Conservation (phyloP, 2,797 vertebrate genomes). For the Clarias pachynema region DNA sequence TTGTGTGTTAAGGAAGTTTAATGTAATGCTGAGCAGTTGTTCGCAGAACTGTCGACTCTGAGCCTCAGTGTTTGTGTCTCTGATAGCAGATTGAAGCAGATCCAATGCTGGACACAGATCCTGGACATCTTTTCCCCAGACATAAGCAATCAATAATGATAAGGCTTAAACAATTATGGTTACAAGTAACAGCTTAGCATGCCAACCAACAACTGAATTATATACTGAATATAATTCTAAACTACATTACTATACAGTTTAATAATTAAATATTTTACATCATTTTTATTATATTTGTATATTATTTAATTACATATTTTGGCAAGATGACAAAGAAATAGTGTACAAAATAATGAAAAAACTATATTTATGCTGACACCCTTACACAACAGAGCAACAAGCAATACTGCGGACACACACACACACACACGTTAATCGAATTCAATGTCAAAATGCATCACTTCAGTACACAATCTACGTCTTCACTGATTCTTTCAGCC, state of each 20-base stretch:
- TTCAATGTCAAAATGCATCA: background rate
- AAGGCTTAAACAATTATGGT: background rate
- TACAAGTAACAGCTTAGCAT: background rate
- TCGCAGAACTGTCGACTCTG: conserved; percentile 94
- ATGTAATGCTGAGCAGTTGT: conserved; percentile 86
- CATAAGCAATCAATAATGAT: background rate
- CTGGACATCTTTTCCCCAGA: conserved; percentile 76
- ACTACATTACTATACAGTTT: background rate
- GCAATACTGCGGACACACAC: background rate
- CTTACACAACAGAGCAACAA: background rate
- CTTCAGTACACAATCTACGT: background rate
- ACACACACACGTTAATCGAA: background rate
- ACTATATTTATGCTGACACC: background rate
- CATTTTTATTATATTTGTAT: no score
- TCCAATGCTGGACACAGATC: conserved; percentile 86
- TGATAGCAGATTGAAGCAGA: conserved; percentile 84
- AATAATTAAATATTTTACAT: background rate
- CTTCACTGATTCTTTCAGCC: background rate
- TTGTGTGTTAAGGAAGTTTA: conserved; percentile 86
- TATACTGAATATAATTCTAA: background rate
- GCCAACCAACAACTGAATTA: background rate
- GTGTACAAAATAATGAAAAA: background rate
- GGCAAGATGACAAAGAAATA: background rate
- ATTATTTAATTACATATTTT: background rate
- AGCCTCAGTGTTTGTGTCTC: conserved; percentile 84